Percentiles rank a stretch among this genome's conserved stretches.
phyloP scores from a whole-genome alignment of 1,140 invertebrate genomes.

The Brachionus koreanus region DNA sequence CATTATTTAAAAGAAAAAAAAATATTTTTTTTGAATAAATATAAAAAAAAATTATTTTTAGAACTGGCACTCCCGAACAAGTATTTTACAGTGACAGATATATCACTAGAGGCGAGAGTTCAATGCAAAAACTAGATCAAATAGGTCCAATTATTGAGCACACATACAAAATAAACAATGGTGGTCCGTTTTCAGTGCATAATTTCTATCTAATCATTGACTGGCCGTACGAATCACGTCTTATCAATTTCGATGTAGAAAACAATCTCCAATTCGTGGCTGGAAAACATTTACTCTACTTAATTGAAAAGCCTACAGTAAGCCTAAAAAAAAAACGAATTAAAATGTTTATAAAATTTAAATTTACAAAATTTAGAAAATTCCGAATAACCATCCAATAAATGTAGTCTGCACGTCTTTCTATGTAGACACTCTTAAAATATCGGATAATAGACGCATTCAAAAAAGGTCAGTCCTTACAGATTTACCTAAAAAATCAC shows the following conservation, averaged over 20 bases:
- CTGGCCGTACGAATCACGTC: constrained; percentile 38
- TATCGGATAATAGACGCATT: background rate
- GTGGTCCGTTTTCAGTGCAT: constrained; percentile 20
- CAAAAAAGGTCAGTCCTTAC: background rate
- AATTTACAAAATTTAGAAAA: constrained; percentile 27
- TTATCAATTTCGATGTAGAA: background rate
- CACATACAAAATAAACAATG: constrained; percentile 32
- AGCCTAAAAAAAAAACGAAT: background rate
- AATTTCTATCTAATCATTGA: constrained; percentile 18
- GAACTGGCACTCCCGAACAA: constrained; percentile 19
- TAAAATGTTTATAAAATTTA: background rate
- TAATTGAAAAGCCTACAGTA: constrained; percentile 30
- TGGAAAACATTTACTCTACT: constrained; percentile 44
- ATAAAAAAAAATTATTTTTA: background rate
- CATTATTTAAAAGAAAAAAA: no score
- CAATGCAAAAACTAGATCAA: constrained; percentile 36
- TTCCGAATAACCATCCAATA: constrained; percentile 40
- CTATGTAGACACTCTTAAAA: background rate
- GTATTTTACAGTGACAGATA: constrained; percentile 10
- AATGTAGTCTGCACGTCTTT: constrained; percentile 22
- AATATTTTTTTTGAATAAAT: background rate
- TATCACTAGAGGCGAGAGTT: constrained; percentile 7
- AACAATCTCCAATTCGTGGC: background rate
- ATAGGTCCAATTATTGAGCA: constrained; percentile 34
- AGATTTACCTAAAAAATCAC: background rate